These are phyloP conservation scores for Drosophila persimilis DNA, from an alignment of 1,140 invertebrate genomes.

Conservation along the genomic window DNA sequence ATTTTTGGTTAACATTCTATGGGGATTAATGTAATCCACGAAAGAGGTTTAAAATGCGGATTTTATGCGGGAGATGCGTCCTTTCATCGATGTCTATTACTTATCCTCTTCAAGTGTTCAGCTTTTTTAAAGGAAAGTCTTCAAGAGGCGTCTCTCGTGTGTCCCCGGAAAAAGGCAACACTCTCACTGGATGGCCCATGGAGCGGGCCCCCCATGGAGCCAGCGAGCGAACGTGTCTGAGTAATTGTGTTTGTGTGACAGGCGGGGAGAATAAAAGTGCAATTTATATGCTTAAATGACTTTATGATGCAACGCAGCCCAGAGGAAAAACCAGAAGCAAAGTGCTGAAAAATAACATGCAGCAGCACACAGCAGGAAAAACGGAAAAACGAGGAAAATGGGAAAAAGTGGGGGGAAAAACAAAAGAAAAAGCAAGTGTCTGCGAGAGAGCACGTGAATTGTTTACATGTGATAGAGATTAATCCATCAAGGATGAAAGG, in stretches of 20 bases:
- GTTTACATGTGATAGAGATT: constrained; percentile 67
- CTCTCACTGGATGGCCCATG: too few species aligned
- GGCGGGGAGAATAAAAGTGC: constrained; percentile 68
- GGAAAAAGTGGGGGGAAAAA: neutral
- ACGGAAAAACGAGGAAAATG: constrained; percentile 5
- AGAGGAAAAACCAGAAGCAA: constrained; percentile 25
- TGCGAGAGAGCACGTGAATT: constrained; percentile 36
- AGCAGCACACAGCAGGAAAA: constrained; percentile 9
- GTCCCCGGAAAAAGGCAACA: too few species aligned
- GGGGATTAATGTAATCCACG: too few species aligned
- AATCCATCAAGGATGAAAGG: constrained; percentile 56
- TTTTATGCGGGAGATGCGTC: too few species aligned
- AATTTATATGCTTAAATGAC: constrained; percentile 81
- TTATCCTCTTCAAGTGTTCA: too few species aligned
- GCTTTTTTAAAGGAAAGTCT: too few species aligned
- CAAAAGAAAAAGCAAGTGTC: constrained; percentile 3
- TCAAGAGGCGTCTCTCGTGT: too few species aligned
- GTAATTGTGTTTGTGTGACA: constrained; percentile 71
- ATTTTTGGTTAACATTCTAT: too few species aligned
- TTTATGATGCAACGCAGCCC: constrained; percentile 64
- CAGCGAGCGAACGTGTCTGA: constrained; percentile 34
- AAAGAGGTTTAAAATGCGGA: too few species aligned
- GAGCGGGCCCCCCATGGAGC: neutral
- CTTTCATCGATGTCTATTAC: too few species aligned
- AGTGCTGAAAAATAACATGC: constrained; percentile 35